Evolutionary conservation across 1,140 invertebrate genomes (phyloP).

Genomic region (Drosophila miranda): DNA sequence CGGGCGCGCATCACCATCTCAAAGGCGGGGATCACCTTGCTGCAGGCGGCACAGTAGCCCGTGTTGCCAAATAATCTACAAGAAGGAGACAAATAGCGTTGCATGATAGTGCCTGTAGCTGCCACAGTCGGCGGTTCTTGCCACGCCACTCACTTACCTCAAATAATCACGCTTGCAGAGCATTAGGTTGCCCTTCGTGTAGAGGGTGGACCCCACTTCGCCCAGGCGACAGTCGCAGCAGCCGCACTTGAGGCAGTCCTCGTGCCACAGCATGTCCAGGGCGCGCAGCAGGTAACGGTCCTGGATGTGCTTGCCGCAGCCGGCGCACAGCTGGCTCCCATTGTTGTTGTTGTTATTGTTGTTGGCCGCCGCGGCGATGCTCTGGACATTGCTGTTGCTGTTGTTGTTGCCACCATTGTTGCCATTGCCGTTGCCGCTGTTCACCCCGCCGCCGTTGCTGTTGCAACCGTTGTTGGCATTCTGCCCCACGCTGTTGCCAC

Average conservation of each 20-base stretch:
- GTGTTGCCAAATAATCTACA: slow-evolving; percentile 91
- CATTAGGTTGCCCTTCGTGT: slow-evolving; percentile 97
- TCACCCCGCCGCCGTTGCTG: slow-evolving; percentile 66
- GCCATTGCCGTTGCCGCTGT: slow-evolving; percentile 44
- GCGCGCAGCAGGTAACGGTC: slow-evolving; percentile 93
- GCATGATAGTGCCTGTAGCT: background rate
- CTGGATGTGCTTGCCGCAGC: slow-evolving; percentile 93
- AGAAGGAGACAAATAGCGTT: slow-evolving; percentile 20
- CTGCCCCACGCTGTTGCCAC: slow-evolving; percentile 24
- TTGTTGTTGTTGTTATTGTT: slow-evolving; percentile 83
- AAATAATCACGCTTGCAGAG: slow-evolving; percentile 99
- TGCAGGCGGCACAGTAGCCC: slow-evolving; percentile 96
- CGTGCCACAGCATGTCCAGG: slow-evolving; percentile 97
- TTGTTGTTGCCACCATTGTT: slow-evolving; percentile 34
- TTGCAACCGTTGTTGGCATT: slow-evolving; percentile 63
- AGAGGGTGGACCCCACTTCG: slow-evolving; percentile 98
- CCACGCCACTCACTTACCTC: slow-evolving; percentile 85
- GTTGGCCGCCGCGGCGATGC: slow-evolving; percentile 66
- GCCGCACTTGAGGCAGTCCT: slow-evolving; percentile 98
- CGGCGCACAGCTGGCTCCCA: slow-evolving; percentile 89
- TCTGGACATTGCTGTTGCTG: slow-evolving; percentile 61
- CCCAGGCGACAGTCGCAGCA: slow-evolving; percentile 98
- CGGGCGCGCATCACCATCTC: slow-evolving; percentile 99
- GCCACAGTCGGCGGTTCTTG: too few relatives aligned
- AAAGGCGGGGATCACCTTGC: slow-evolving; percentile 98